These are phyloP conservation scores for Enteromius radiatus DNA, from an alignment of 2,797 vertebrate genomes.

Conservation along the genomic window DNA sequence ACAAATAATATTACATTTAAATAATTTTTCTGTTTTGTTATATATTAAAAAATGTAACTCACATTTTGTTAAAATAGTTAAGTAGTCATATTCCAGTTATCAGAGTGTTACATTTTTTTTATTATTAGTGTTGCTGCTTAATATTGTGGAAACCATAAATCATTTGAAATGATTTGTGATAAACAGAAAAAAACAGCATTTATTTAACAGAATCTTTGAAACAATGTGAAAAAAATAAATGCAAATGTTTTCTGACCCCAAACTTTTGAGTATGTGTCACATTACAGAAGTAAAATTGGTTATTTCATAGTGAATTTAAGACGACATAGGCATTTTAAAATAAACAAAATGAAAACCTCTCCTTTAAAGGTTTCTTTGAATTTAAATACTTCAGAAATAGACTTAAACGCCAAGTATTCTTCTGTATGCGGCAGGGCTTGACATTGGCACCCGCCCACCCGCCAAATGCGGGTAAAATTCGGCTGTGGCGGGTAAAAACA, in stretches of 20 bases:
- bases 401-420: constrained; percentile 3
- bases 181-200: background rate
- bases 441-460: too few relatives aligned
- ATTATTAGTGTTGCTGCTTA: background rate
- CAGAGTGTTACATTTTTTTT: background rate
- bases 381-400: background rate
- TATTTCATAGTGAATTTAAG: background rate
- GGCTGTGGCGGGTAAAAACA: too few relatives aligned
- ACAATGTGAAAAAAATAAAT: background rate
- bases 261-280: background rate
- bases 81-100: background rate
- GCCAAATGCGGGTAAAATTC: too few relatives aligned
- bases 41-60: background rate
- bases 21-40: background rate
- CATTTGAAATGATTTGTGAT: background rate
- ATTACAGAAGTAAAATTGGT: background rate
- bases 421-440: too few relatives aligned
- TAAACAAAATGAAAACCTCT: background rate
- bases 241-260: background rate
- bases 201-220: background rate
- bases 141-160: background rate
- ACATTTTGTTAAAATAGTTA: background rate
- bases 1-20: background rate
- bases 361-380: background rate
- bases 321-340: background rate